Evolutionary conservation across 1,140 invertebrate genomes (phyloP).

Genomic region (Megalonaias nervosa): DNA sequence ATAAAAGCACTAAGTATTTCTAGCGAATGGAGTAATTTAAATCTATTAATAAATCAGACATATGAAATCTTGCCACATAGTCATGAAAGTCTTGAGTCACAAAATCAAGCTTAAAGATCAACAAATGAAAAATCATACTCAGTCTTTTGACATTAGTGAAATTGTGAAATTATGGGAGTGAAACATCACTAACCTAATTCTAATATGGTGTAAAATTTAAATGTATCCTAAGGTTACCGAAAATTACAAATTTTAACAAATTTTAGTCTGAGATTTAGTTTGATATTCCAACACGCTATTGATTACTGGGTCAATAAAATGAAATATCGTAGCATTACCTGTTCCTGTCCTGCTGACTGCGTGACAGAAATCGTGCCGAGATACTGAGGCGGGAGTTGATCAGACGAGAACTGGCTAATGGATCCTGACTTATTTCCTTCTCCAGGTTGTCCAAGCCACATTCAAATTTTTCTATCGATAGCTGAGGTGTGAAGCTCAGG

Average conservation of each 20-base stretch:
- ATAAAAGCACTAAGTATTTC: no score
- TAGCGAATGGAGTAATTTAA: no score
- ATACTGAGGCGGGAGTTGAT: conserved; percentile 59
- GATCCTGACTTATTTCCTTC: conserved; percentile 32
- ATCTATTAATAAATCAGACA: no score
- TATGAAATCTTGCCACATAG: no score
- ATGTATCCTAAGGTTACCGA: background rate
- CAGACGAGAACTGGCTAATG: conserved; percentile 7
- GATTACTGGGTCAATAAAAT: background rate
- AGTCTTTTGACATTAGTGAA: no score
- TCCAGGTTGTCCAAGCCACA: conserved; percentile 54
- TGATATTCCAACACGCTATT: background rate
- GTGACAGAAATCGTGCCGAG: conserved; percentile 62
- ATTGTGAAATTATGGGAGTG: background rate
- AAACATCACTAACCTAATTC: background rate
- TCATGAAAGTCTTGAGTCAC: no score
- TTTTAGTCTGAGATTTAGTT: background rate
- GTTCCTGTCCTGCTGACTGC: conserved; percentile 48
- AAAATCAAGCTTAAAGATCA: no score
- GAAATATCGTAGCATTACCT: conserved; percentile 32
- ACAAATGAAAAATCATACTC: no score
- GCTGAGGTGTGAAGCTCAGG: conserved; percentile 52
- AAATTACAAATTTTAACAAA: background rate
- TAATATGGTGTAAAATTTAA: background rate
- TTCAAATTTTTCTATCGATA: conserved; percentile 55